Base-by-base conservation (phyloP, 2,797 vertebrate species). In the Gephyroberyx darwinii region DNA sequence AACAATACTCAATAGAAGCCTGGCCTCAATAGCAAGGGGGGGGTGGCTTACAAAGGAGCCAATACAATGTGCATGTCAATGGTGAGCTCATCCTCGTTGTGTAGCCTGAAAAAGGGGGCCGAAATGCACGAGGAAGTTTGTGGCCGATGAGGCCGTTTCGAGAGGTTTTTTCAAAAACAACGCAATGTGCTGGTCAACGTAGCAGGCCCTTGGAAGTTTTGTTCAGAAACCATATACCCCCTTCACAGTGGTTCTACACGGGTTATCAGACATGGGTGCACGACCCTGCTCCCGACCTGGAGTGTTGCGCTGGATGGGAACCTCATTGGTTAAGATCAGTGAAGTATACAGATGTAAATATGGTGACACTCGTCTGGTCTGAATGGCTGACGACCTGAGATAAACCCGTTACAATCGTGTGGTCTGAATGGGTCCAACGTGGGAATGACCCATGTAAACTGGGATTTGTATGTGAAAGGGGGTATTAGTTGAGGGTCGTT, bases 21-120 rank as follows among this genome's bases (percentile, higher is more conserved):
- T 35, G 19, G 39, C 85, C 62, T 84, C 69, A 87, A 83, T 71
- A 56, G 79, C 74, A 88, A 83, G 26, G 59, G 62, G 31, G 26
- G 50, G 52, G 14, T 37, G 26, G 45, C 16, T 51, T 75, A 62
- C 45, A 77, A 80, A 73, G 52, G 9, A 50, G 30, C 8, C 5
- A 9, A 33, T 31, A 70, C 51, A 80, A 84, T 82, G 65, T 16
- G 14, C 55, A 85, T 74, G 74, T 81, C 75, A 84, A 88, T 64
- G 61, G 69, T 30, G 26, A 1, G 70, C 22, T 74, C 37, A 43
- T 0, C n/a, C 19, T 47, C 74, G 82, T 82, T 82, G 74, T 73
- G 20, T 13, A 39, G 41, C 33, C 35, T 68, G 57, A 19, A 59
- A 2, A 80, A 75, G 43, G 48, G 30, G n/a, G 52, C 31, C 19